Evolutionary conservation across 1,140 invertebrate genomes (phyloP).

Genomic region (Drosophila carrolli): DNA sequence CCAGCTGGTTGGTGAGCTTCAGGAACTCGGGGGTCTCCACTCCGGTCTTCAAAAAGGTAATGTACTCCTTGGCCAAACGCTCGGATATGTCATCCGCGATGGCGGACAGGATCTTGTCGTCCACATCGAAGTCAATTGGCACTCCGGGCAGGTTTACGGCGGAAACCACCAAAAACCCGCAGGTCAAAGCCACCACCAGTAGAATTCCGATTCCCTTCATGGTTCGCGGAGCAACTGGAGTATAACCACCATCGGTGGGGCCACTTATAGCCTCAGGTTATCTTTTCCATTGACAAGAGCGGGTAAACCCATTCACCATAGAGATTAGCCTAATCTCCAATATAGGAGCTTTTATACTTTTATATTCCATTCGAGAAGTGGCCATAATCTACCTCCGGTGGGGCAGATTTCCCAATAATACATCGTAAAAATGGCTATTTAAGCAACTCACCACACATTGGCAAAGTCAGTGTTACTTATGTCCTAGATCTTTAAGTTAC

Average conservation of each 20-base stretch:
- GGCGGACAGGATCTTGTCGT: slow-evolving; percentile 62
- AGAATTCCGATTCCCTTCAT: slow-evolving; percentile 59
- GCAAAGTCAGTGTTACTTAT: neutral
- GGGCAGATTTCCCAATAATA: slow-evolving; percentile 22
- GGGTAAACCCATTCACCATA: slow-evolving; percentile 2
- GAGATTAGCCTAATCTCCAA: slow-evolving; percentile 35
- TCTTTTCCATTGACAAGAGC: slow-evolving; percentile 33
- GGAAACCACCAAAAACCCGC: slow-evolving; percentile 28
- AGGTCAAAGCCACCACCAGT: slow-evolving; percentile 23
- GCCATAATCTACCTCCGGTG: slow-evolving; percentile 40
- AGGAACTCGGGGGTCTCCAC: slow-evolving; percentile 59
- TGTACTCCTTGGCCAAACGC: slow-evolving; percentile 67
- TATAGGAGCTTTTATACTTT: neutral
- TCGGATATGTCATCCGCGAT: slow-evolving; percentile 68
- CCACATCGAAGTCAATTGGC: slow-evolving; percentile 60
- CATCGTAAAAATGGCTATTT: slow-evolving; percentile 15
- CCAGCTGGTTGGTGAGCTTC: slow-evolving; percentile 62
- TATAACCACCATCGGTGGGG: slow-evolving; percentile 1
- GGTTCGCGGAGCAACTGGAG: slow-evolving; percentile 40
- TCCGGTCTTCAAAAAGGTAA: slow-evolving; percentile 62
- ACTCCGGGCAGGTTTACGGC: slow-evolving; percentile 70
- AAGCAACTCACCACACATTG: slow-evolving; percentile 1
- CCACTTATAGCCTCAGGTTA: slow-evolving; percentile 64
- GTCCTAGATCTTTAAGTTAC: neutral
- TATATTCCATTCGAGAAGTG: slow-evolving; percentile 18